Evolutionary conservation across 2,888 invertebrate genomes (phyloP).

Genomic region (Eupithecia dodoneata): DNA sequence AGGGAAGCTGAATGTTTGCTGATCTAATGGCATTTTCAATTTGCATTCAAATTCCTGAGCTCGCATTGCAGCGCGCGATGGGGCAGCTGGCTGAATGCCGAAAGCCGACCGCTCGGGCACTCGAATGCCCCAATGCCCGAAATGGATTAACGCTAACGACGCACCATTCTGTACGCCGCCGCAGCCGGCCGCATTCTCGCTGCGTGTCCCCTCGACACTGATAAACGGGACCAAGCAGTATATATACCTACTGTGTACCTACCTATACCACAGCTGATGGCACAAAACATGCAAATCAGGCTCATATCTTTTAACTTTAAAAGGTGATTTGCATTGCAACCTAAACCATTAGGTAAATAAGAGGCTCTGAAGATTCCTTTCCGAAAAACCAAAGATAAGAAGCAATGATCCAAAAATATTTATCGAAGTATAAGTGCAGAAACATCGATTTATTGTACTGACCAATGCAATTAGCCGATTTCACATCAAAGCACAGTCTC

Average conservation of each 20-base stretch:
- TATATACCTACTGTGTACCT: conserved; percentile 13
- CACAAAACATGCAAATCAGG: conserved; percentile 39
- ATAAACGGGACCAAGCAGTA: conserved; percentile 52
- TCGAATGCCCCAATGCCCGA: conserved; percentile 71
- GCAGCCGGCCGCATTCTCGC: conserved; percentile 58
- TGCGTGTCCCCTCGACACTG: conserved; percentile 58
- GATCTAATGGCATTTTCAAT: conserved; percentile 81
- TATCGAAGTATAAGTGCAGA: neutral
- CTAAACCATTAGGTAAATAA: neutral
- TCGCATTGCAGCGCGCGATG: conserved; percentile 62
- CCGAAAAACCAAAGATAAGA: neutral
- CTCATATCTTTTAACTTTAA: conserved; percentile 32
- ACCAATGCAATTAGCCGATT: neutral
- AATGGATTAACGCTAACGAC: conserved; percentile 81
- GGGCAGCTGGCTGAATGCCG: conserved; percentile 58
- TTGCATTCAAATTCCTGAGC: conserved; percentile 78
- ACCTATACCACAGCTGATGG: conserved; percentile 26
- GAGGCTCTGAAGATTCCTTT: neutral
- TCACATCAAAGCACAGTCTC: conserved; percentile 35
- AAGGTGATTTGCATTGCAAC: conserved; percentile 8
- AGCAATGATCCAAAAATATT: neutral
- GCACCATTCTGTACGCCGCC: conserved; percentile 69
- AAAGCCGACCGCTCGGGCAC: conserved; percentile 57
- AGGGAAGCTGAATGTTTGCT: conserved; percentile 72
- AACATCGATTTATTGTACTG: neutral